phyloP scores from a whole-genome alignment of 2,113 vertebrate genomes.

The Erpornis zantholeuca region DNA sequence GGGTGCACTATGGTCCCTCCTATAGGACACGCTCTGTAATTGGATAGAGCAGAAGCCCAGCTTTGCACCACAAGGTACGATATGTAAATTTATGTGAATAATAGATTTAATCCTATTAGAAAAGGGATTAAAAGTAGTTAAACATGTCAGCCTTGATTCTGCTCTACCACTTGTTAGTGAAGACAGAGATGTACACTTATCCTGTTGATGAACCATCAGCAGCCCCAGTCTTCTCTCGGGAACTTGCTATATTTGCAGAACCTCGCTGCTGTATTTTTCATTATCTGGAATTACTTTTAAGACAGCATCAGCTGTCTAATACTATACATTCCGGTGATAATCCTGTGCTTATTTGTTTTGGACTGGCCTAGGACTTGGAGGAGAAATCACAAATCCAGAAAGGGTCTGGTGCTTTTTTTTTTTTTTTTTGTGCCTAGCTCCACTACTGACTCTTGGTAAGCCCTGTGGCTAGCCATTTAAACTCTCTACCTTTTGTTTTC shows the following conservation, averaged over 20 bases:
- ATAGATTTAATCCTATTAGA: slow-evolving; percentile 45
- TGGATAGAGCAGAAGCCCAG: background rate
- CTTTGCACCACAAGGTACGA: background rate
- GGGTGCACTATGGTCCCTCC: background rate
- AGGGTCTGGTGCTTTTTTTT: background rate
- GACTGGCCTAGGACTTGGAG: background rate
- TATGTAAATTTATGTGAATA: slow-evolving; percentile 21
- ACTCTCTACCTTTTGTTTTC: background rate
- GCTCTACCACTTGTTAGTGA: slow-evolving; percentile 12
- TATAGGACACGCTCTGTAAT: background rate
- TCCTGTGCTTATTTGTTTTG: background rate
- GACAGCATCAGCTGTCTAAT: background rate
- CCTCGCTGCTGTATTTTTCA: background rate
- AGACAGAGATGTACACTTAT: background rate
- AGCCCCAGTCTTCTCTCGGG: background rate
- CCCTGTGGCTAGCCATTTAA: background rate
- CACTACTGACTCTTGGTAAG: background rate
- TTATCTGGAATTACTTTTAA: background rate
- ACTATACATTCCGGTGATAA: background rate
- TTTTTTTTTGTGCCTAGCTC: background rate
- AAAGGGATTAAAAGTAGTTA: slow-evolving; percentile 50
- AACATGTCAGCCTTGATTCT: slow-evolving; percentile 22
- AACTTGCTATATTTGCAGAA: background rate
- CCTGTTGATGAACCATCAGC: background rate
- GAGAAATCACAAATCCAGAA: background rate